phyloP scores from a whole-genome alignment of 2,797 vertebrate species.

The Graptemys geographica region DNA sequence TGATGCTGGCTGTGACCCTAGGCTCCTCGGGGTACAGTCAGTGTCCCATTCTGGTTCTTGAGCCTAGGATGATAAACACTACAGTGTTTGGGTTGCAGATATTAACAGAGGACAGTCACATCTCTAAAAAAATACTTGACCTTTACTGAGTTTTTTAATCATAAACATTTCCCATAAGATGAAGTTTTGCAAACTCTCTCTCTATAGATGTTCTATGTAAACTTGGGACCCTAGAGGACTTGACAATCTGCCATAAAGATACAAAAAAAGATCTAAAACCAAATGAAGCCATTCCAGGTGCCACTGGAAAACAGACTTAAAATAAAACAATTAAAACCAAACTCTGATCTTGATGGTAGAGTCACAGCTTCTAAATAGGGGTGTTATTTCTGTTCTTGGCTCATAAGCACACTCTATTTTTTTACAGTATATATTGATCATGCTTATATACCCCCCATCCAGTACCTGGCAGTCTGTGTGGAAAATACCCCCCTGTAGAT shows the following conservation, averaged over 20 bases:
- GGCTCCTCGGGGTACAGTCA: rapidly evolving
- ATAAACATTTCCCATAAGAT: neutral
- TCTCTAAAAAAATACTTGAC: neutral
- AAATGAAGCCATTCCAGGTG: neutral
- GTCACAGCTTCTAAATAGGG: rapidly evolving
- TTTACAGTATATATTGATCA: neutral
- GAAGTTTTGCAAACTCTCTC: neutral
- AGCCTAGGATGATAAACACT: rapidly evolving
- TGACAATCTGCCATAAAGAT: neutral
- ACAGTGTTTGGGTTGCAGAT: neutral
- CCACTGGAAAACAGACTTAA: rapidly evolving
- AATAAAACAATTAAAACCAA: rapidly evolving
- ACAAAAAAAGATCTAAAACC: neutral
- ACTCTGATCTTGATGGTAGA: rapidly evolving
- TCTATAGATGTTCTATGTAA: neutral
- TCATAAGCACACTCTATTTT: rapidly evolving
- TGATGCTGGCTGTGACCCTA: neutral
- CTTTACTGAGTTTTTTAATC: neutral
- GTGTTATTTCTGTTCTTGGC: rapidly evolving
- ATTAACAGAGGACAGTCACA: neutral
- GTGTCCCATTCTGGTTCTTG: neutral
- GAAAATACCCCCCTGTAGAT: neutral
- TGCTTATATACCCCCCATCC: neutral
- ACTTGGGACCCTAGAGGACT: neutral
- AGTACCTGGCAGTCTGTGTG: neutral